Evolutionary conservation across 2,797 vertebrate genomes (phyloP).

Genomic region (Aratinga solstitialis): DNA sequence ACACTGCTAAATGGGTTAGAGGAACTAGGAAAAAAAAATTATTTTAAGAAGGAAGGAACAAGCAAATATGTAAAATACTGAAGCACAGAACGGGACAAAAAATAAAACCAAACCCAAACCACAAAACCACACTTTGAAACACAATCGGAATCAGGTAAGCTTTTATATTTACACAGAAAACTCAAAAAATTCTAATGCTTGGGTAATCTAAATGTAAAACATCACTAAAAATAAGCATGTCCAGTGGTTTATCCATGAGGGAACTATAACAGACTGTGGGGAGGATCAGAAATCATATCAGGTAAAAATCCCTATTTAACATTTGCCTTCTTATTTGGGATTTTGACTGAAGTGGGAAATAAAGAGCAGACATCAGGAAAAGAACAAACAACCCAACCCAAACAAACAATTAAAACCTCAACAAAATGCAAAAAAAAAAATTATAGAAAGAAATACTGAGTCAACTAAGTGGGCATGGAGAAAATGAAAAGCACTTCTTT

Average conservation of each 20-base stretch:
- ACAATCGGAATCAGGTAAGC: not conserved
- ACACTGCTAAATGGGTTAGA: conserved; percentile 30
- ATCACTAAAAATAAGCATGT: not conserved
- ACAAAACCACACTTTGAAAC: not conserved
- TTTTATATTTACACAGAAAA: not conserved
- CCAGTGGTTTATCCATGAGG: not conserved
- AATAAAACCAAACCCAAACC: not conserved
- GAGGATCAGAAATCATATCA: not conserved
- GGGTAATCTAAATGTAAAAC: not conserved
- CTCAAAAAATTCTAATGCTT: not conserved
- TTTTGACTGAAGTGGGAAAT: not conserved
- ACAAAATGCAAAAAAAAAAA: not conserved
- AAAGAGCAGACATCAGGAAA: not conserved
- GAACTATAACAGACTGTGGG: not conserved
- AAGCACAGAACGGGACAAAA: not conserved
- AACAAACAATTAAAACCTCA: not conserved
- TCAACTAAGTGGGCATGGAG: not conserved
- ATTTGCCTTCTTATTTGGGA: not conserved
- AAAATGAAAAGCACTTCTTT: conserved; percentile 4
- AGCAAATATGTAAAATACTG: not conserved
- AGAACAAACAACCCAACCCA: not conserved
- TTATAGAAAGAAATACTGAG: not conserved
- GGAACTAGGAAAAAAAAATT: not conserved
- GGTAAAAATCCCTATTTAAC: not conserved
- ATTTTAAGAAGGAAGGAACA: conserved; percentile 6